Base-by-base conservation (phyloP, 2,113 vertebrate species). In the Archilochus colubris region DNA sequence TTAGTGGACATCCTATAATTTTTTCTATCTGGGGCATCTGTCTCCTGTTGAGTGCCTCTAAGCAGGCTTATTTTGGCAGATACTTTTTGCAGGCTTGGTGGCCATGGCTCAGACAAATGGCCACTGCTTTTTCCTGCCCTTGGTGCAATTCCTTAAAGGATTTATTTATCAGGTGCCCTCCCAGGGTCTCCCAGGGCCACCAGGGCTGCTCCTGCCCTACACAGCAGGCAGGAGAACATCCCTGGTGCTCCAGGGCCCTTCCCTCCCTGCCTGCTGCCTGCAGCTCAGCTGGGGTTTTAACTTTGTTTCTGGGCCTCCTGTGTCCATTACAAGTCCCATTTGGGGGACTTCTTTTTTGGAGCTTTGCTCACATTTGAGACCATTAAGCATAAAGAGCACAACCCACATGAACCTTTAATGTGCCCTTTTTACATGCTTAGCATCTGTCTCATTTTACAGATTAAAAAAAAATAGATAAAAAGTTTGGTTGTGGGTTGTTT, bases 51-150 rank as follows among this genome's bases (percentile, higher is more conserved):
- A 31, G 19, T 53, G 23, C 55, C 8, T 14, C 33, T n/a, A 62
- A 83, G 36, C 22, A 51, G n/a, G 22, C 10, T 70, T 86, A 17
- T 70, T 83, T 66, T 69, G 24, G 13, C 18, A 40, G n/a, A 8
- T 50, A 17, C 12, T 25, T 93, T 64, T 62, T 53, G 40, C n/a
- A 61, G 58, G 30, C 25, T 44, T 53, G 53, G 40, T 62, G 63
- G 38, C 63, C 0, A 0, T 28, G 59, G 28, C 48, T 1, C 0
- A 79, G 59, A 61, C 8, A 57, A 91, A 24, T 9, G 72, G 38
- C 2, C 5, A 10, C 15, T 61, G 33, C 19, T 38, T 72, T 14
- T 67, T 82, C 44, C 63, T 75, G 40, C 33, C 33, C 33, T 68
- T 50, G 22, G 48, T 24, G 11, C 30, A n/a, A 70, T 21, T 40